Evolutionary conservation across 2,888 invertebrate genomes (phyloP).

Genomic region (Pocota personata): DNA sequence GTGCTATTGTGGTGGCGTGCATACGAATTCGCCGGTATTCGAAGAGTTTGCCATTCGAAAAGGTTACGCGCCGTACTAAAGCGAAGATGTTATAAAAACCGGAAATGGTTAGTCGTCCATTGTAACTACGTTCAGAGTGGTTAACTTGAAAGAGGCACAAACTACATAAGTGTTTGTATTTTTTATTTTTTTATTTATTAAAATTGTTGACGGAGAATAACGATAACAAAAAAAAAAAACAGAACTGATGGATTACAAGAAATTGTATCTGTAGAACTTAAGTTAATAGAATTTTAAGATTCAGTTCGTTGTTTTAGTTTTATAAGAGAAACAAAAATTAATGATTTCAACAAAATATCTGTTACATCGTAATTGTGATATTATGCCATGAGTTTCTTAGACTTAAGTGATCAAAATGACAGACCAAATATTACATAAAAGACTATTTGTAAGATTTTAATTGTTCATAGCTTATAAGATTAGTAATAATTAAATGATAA

Average conservation of each 20-base stretch:
- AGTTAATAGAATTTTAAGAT: constrained; percentile 24
- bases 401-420: constrained; percentile 39
- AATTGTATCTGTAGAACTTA: constrained; percentile 21
- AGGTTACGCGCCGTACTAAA: constrained; percentile 75
- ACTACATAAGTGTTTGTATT: constrained; percentile 1
- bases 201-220: background rate
- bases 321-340: background rate
- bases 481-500: background rate
- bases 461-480: background rate
- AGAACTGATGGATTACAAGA: constrained; percentile 32
- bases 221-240: no score
- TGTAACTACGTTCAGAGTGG: background rate
- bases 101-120: constrained; percentile 1
- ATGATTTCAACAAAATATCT: constrained; percentile 7
- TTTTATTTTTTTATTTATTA: constrained; percentile 17
- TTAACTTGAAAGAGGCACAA: constrained; percentile 1
- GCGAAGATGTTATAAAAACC: constrained; percentile 71
- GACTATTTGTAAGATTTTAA: constrained; percentile 7
- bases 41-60: constrained; percentile 76
- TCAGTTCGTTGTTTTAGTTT: constrained; percentile 1
- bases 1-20: constrained; percentile 31
- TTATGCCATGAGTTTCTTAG: constrained; percentile 58
- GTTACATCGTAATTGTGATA: constrained; percentile 63
- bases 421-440: constrained; percentile 39
- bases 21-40: constrained; percentile 75